A percentile compares a stretch with the other conserved stretches of the same genome.
These are phyloP conservation scores for Hormaphis cornu DNA, from an alignment of 1,140 invertebrate genomes.

Conservation along the genomic window DNA sequence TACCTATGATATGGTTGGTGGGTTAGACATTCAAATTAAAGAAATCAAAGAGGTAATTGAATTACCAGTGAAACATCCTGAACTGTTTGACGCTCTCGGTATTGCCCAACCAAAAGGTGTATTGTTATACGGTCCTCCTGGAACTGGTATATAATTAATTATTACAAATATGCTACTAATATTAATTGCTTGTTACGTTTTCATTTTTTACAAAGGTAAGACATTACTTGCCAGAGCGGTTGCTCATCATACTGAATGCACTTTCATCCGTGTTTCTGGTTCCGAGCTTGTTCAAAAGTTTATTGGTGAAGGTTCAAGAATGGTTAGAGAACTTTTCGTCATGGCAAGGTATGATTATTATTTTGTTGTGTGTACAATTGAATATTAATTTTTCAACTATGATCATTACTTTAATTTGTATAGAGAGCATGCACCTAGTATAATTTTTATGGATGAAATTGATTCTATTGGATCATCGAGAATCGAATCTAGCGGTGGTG, in stretches of 20 bases:
- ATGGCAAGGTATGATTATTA: conserved; percentile 73
- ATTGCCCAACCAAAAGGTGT: conserved; percentile 99
- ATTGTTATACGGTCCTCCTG: conserved; percentile 93
- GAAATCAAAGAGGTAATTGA: conserved; percentile 99
- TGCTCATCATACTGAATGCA: conserved; percentile 99
- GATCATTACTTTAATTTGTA: conserved; percentile 23
- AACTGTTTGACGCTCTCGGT: conserved; percentile 96
- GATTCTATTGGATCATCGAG: conserved; percentile 98
- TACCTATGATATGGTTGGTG: conserved; percentile 99
- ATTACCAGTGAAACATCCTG: conserved; percentile 98
- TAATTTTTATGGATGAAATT: conserved; percentile 99
- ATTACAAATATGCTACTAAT: not conserved
- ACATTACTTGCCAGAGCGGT: conserved; percentile 95
- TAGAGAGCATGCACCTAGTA: conserved; percentile 96
- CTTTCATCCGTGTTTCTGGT: conserved; percentile 97
- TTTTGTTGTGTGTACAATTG: not conserved
- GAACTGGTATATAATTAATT: conserved; percentile 53
- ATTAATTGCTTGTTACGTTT: conserved; percentile 21
- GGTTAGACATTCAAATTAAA: conserved; percentile 98
- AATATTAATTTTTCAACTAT: not conserved
- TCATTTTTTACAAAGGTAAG: conserved; percentile 54
- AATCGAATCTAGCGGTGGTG: conserved; percentile 94
- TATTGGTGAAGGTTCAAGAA: conserved; percentile 98
- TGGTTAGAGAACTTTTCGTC: conserved; percentile 98
- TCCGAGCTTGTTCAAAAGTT: conserved; percentile 99